These are phyloP conservation scores for Huso huso DNA, from an alignment of 2,797 vertebrate genomes.

Conservation along the genomic window DNA sequence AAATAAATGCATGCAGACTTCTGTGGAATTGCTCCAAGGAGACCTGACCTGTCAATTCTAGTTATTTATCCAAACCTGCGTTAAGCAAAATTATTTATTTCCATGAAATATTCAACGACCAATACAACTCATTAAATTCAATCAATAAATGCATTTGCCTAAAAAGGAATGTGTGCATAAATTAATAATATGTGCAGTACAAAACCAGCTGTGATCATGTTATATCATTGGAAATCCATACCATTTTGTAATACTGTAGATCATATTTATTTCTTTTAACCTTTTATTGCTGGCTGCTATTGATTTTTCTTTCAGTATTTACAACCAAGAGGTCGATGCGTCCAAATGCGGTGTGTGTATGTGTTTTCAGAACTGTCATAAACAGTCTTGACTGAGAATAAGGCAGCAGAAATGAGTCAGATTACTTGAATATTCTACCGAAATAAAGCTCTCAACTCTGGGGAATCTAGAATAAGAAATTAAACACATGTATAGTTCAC, in stretches of 20 bases:
- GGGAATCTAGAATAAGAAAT: no score
- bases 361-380: constrained; percentile 56
- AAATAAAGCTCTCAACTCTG: no score
- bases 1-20: no score
- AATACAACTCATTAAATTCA: constrained; percentile 65
- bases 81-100: constrained; percentile 64
- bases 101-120: constrained; percentile 77
- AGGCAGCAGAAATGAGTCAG: no score
- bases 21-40: no score
- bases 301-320: constrained; percentile 65
- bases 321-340: constrained; percentile 47
- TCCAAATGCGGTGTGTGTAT: constrained; percentile 55
- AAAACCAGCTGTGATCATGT: constrained; percentile 63
- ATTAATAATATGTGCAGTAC: constrained; percentile 70
- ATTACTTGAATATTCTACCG: no score
- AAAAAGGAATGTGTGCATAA: constrained; percentile 69
- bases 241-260: constrained; percentile 68
- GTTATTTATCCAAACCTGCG: constrained; percentile 14
- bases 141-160: constrained; percentile 61
- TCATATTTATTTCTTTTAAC: constrained; percentile 67
- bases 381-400: constrained; percentile 3
- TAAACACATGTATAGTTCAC: no score
- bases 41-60: no score
- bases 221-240: constrained; percentile 71
- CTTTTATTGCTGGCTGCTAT: constrained; percentile 66